Base-by-base conservation (phyloP, 2,797 vertebrate genomes). In the Neoniphon sammara region DNA sequence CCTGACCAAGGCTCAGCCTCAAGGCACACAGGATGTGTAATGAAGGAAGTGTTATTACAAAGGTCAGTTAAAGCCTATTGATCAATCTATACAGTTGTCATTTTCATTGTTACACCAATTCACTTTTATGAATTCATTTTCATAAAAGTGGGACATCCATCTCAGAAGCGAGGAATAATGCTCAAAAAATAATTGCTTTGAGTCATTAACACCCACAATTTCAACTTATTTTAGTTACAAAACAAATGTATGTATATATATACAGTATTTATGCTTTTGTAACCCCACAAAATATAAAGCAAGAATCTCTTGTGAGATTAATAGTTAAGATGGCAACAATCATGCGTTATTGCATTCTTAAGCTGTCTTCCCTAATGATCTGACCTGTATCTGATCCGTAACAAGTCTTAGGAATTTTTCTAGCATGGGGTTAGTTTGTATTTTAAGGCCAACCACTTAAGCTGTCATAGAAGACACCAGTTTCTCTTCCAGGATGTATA, bases 221-320 rank as follows among this genome's bases (percentile, higher is more conserved):
- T 46, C 30, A 52, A 50, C 44, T 31, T 25, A 9, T 25, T 36
- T 56, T 21, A 57, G 7, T 52, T 39, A 52, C 31, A 59, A 55
- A 49, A 77, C 4, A 3, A 18, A 27, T 73, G 67, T 72, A 67
- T 61, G 66, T 72, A 39, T 69, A 66, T 50, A 66, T 46, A 49
- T 50, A 49, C 66, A 57, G 39, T 17, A 44, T 17, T 17, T 17
- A 18, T 27, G 18, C 18, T 50, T 64, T 31, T 30, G 8, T 47
- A 44, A 49, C 5, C 31, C n/a, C 31, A 25, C 27, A 49, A 50
- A 27, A 15, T 46, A 42, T 47, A 62, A 46, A 62, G 42, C 39
- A 46, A 62, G 15, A 14, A 5, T 46, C 15, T 17, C 21, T 15
- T 17, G 46, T 4, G 46, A 47, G 46, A 11, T 20, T 12, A 34